These are phyloP conservation scores for Lycocerus yunnanus DNA, from an alignment of 2,888 invertebrate species.

Conservation along the genomic window DNA sequence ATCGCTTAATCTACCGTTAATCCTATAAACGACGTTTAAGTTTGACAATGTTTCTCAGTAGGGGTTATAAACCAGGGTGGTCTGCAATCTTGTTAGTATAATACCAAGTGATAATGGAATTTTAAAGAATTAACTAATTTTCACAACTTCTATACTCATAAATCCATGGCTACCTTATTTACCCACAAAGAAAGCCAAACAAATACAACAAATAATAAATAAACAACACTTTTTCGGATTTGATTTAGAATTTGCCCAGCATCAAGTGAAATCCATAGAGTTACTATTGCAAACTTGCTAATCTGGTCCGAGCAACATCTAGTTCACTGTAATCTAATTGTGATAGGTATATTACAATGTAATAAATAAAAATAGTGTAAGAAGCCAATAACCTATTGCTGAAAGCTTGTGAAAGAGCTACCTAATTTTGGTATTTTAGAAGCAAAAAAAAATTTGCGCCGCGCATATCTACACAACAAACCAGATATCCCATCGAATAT, in stretches of 20 bases:
- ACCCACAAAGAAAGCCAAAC: not conserved
- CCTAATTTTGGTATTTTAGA: too few relatives aligned
- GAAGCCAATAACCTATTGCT: too few relatives aligned
- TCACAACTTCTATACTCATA: conserved; percentile 1
- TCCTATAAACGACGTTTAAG: conserved; percentile 49
- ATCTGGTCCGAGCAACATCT: too few relatives aligned
- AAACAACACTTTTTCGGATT: not conserved
- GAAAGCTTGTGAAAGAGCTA: not conserved
- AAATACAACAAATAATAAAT: not conserved
- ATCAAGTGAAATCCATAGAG: too few relatives aligned
- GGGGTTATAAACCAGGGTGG: conserved; percentile 36
- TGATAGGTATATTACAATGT: too few relatives aligned
- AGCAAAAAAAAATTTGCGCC: too few relatives aligned
- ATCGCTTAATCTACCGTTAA: conserved; percentile 46
- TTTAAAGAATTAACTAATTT: conserved; percentile 26
- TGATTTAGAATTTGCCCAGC: too few relatives aligned
- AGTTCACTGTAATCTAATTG: too few relatives aligned
- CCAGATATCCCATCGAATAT: not conserved
- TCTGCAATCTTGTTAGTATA: conserved; percentile 31
- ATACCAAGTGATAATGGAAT: conserved; percentile 27
- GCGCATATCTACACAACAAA: not conserved
- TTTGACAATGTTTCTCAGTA: conserved; percentile 42
- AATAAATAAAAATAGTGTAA: too few relatives aligned
- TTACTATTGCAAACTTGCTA: too few relatives aligned
- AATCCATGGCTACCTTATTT: not conserved